phyloP scores from a whole-genome alignment of 1,140 invertebrate genomes.

The Drusus annulatus region DNA sequence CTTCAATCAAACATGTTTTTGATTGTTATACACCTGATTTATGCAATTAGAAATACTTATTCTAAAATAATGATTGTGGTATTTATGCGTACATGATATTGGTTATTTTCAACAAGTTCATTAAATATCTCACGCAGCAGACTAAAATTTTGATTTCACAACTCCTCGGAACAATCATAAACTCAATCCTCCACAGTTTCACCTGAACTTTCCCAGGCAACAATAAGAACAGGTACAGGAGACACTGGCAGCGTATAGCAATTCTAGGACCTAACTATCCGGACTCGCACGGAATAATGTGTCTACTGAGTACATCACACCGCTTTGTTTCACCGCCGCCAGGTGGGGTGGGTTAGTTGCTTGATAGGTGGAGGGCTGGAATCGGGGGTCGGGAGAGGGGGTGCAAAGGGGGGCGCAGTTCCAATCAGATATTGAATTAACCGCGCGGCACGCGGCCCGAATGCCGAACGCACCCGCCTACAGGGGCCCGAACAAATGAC shows the following conservation, averaged over 20 bases:
- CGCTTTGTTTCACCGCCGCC: slow-evolving; percentile 23
- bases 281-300: neutral
- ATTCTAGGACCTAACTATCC: slow-evolving; percentile 1
- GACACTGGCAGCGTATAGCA: slow-evolving; percentile 20
- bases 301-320: slow-evolving; percentile 9
- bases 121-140: too few species aligned
- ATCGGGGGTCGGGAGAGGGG: neutral
- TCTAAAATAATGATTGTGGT: neutral
- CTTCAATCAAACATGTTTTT: too few species aligned
- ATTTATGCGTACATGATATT: neutral
- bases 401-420: slow-evolving; percentile 33
- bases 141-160: neutral
- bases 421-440: slow-evolving; percentile 59
- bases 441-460: slow-evolving; percentile 50
- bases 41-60: too few species aligned
- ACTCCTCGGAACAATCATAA: neutral
- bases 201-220: slow-evolving; percentile 8
- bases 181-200: slow-evolving; percentile 15
- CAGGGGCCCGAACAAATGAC: slow-evolving; percentile 45
- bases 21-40: too few species aligned
- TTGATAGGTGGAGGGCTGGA: slow-evolving; percentile 5
- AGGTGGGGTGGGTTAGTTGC: neutral
- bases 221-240: neutral
- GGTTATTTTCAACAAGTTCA: too few species aligned
- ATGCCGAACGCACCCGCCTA: slow-evolving; percentile 40